A percentile compares a stretch with the other conserved stretches of the same genome.
Conservation (phyloP, 1,140 invertebrate species). For the Zaprionus davidi region DNA sequence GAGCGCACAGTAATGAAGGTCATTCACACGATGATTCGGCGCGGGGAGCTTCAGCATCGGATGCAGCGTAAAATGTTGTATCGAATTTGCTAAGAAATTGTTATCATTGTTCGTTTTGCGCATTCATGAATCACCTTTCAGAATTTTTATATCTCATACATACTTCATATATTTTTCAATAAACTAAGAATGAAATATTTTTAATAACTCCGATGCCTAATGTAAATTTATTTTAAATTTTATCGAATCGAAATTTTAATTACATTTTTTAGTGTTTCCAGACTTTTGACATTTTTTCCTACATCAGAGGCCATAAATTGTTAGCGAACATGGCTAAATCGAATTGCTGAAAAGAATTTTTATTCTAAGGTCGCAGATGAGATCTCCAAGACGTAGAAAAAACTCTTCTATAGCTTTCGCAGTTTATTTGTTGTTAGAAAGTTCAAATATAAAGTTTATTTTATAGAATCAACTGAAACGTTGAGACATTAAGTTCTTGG, state of each 20-base stretch:
- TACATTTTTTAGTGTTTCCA: not conserved
- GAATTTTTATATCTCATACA: not conserved
- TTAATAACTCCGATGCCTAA: not conserved
- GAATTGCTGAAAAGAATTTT: not conserved
- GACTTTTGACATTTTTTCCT: not conserved
- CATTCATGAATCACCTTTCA: not conserved
- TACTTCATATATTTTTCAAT: constrained; percentile 1
- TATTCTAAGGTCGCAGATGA: not conserved
- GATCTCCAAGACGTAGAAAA: not conserved
- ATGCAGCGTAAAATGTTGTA: constrained; percentile 99
- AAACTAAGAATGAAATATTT: not conserved
- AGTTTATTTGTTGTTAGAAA: not conserved
- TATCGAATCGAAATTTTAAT: not conserved
- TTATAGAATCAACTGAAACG: constrained; percentile 7
- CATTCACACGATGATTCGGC: constrained; percentile 95
- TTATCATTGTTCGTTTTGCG: constrained; percentile 1
- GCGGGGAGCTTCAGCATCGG: constrained; percentile 97
- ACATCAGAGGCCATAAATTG: not conserved
- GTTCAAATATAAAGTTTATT: constrained; percentile 18
- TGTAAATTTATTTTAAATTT: not conserved
- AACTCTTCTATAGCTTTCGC: not conserved
- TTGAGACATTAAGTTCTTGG: constrained; percentile 22
- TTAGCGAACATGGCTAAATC: not conserved
- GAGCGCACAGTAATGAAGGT: constrained; percentile 95
- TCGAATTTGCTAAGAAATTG: constrained; percentile 88